Conservation (phyloP, 2,113 vertebrate genomes). For the Sceloporus tristichus region DNA sequence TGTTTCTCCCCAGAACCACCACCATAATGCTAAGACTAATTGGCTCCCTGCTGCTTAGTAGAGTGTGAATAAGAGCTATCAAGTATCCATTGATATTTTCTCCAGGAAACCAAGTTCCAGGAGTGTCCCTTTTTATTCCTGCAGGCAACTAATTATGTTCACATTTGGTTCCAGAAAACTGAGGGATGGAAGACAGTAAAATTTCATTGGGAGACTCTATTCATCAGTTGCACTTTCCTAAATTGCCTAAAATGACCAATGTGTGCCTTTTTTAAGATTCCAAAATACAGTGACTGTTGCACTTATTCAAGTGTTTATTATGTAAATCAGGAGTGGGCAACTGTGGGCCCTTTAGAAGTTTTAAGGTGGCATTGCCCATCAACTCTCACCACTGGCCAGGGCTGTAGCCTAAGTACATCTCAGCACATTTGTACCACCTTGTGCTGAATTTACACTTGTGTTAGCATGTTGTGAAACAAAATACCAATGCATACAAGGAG, state of each 20-base stretch:
- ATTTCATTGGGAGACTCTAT: conserved; percentile 11
- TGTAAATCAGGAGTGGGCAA: background rate
- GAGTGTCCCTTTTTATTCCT: background rate
- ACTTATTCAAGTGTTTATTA: background rate
- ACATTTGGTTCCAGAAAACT: conserved; percentile 15
- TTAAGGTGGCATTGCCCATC: background rate
- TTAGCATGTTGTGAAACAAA: background rate
- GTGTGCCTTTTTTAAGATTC: background rate
- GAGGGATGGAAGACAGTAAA: background rate
- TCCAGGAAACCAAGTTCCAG: conserved; percentile 16
- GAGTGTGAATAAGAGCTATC: background rate
- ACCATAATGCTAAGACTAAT: conserved; percentile 13
- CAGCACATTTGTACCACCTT: background rate
- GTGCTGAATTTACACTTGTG: background rate
- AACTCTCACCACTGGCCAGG: background rate
- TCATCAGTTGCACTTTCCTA: background rate
- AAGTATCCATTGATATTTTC: conserved; percentile 30
- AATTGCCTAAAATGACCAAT: accelerated
- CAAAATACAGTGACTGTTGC: background rate
- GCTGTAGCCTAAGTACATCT: background rate
- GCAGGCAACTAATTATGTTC: background rate
- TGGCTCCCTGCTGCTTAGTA: conserved; percentile 29
- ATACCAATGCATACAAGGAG: too few relatives aligned
- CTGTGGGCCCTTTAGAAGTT: background rate
- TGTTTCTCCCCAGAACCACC: background rate